Evolutionary conservation across 2,113 vertebrate species (phyloP), one percentile per base, ranked within the genome.

Genomic region (Aleadryas rufinucha): DNA sequence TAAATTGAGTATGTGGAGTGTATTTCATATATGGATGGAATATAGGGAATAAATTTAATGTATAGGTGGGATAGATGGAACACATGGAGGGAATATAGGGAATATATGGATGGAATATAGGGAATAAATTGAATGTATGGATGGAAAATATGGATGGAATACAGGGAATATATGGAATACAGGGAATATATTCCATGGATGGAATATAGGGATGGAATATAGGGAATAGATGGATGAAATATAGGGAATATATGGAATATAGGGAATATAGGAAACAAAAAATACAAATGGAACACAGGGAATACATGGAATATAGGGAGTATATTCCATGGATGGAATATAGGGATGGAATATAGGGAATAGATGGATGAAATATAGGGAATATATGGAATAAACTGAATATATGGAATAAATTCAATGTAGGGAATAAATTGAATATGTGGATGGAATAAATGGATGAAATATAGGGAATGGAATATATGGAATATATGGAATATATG

Each of bases 401-500:
- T 27, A 21, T 2, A 9, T 9, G 16, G 53, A 5, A 45, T 74
- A 15, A 0, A 9, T 7, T 6, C 3, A 11, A 20, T n/a, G 20
- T 2, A 12, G 13, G 20, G 49, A 3, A 30, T 70, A 37, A 3
- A 52, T 13, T 6, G 26, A 14, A 63, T 42, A 11, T n/a, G n/a
- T n/a, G n/a, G n/a, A n/a, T 4, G 7, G 24, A 12, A 26, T 27
- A 20, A 1, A 9, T 9, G 16, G 53, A 5, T 6, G 8, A 3
- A 11, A 20, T 33, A 27, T 2, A 12, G 12, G 20, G 35, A 16
- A 20, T 30, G 7, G 35, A 6, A 52, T 13, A 39, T 2, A 5
- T 5, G 24, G n/a, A 4, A 35, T 35, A 1, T 19, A 19, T 8
- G n/a, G 44, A 4, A 52, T 22, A 9, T 1, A 16, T 4, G 30